Evolutionary conservation across 2,888 invertebrate species (phyloP).

Genomic region (Ferdinandea cuprea): DNA sequence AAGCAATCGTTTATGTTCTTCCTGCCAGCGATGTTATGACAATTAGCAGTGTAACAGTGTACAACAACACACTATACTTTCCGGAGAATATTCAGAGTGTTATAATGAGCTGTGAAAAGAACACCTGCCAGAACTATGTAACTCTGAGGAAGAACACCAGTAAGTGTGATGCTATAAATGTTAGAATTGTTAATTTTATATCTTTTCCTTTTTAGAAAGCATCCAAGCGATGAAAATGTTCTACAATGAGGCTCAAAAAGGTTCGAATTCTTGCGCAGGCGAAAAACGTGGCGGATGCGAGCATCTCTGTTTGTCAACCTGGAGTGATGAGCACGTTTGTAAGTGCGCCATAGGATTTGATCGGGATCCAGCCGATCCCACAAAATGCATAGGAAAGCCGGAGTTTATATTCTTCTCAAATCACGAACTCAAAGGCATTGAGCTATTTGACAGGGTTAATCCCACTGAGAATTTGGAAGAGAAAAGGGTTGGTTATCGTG

Average conservation of each 20-base stretch:
- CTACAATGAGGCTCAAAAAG: constrained; percentile 87
- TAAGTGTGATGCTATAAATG: constrained; percentile 71
- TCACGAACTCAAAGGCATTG: constrained; percentile 89
- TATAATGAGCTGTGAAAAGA: constrained; percentile 87
- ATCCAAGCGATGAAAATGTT: constrained; percentile 88
- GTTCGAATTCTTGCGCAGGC: constrained; percentile 85
- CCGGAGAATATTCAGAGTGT: constrained; percentile 87
- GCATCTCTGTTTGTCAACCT: constrained; percentile 89
- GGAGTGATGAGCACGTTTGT: constrained; percentile 85
- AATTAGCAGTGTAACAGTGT: constrained; percentile 87
- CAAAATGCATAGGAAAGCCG: constrained; percentile 85
- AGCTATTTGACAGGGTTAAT: constrained; percentile 78
- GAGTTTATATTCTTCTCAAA: constrained; percentile 91
- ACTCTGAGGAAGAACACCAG: constrained; percentile 86
- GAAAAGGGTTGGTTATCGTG: constrained; percentile 76
- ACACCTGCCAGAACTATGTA: constrained; percentile 82
- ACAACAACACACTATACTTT: constrained; percentile 87
- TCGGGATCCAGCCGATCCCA: constrained; percentile 84
- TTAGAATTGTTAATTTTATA: neutral
- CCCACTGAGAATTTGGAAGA: constrained; percentile 74
- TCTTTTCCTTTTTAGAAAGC: constrained; percentile 83
- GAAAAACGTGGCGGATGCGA: constrained; percentile 86
- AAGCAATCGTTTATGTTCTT: constrained; percentile 79
- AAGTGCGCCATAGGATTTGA: constrained; percentile 90
- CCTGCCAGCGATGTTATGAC: constrained; percentile 80